Conservation (phyloP, 2,113 vertebrate species). For the Pterocles burchelli region DNA sequence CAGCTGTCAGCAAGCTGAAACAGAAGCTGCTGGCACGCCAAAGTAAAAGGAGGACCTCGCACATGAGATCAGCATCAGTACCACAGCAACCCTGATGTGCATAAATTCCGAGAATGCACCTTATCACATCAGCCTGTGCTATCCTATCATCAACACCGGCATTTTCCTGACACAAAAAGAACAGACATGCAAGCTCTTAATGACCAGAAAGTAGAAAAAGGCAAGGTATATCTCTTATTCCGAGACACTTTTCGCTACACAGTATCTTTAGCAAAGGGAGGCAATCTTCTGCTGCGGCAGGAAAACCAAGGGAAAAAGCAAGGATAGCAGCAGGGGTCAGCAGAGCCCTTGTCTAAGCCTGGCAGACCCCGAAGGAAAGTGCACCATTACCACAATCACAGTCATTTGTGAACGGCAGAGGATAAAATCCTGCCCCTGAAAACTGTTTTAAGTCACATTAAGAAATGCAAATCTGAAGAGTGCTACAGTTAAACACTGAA, state of each 20-base stretch:
- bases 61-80: not conserved
- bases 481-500: not conserved
- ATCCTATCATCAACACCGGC: not conserved
- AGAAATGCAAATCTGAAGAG: not conserved
- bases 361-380: not conserved
- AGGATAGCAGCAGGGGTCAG: slow-evolving; percentile 49
- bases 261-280: not conserved
- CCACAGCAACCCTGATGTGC: not conserved
- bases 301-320: not conserved
- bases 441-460: not conserved
- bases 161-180: not conserved
- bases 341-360: slow-evolving; percentile 15
- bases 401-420: not conserved
- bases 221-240: not conserved
- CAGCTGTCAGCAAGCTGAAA: not conserved
- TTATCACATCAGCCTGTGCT: not conserved
- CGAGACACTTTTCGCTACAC: not conserved
- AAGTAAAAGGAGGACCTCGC: not conserved
- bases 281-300: not conserved
- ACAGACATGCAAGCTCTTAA: not conserved
- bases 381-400: not conserved
- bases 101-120: not conserved
- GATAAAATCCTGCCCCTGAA: not conserved
- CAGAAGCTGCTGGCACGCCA: not conserved
- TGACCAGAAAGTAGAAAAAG: not conserved